Evolutionary conservation across 2,888 invertebrate species (phyloP), one percentile per base, ranked within the genome.

Genomic region (Caenorhabditis doughertyi): DNA sequence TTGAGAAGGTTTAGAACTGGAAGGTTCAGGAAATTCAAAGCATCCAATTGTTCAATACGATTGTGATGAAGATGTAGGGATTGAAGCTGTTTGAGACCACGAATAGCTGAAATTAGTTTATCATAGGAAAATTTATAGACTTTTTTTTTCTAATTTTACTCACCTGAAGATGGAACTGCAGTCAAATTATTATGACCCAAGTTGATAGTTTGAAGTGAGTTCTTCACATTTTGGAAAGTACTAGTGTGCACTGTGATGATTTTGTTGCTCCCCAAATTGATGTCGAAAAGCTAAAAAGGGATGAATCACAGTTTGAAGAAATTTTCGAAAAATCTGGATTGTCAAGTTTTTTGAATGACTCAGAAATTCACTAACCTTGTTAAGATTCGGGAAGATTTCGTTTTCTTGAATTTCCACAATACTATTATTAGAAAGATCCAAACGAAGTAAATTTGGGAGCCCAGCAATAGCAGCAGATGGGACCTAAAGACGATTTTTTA

Each of bases 1-100:
- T 39, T 92, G 13, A 92, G 86, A 8, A 92, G 81, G 32, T 89
- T 90, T 32, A 92, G 81, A 18, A 89, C 86, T 4, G 92, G 92
- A 16, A 92, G 85, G 73, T 92, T 92, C 86, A 92, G 87, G 67
- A 92, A 91, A 39, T 89, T 87, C 13, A 92, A 80, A 21, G 90
- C 86, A 2, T 89, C 90, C 21, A 92, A 68, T 25, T 84, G 76
- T 13, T 77, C 53, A 62, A 92, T 90, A 29, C 81, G 65, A 62
- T 92, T 92, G 72, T 87, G 80, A 81, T 92, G 90, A 65, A 92
- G 64, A 76, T 92, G 91, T 7, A 92, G 85, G 0, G 92, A 90
- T 72, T 89, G 84, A 21, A 92, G 85, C 47, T 90, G 90, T 47
- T 90, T 90, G 83, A 92, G 89, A 13, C 92, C 92, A 25, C 92